Conservation (phyloP, 2,888 invertebrate species). For the Erebia aethiops region DNA sequence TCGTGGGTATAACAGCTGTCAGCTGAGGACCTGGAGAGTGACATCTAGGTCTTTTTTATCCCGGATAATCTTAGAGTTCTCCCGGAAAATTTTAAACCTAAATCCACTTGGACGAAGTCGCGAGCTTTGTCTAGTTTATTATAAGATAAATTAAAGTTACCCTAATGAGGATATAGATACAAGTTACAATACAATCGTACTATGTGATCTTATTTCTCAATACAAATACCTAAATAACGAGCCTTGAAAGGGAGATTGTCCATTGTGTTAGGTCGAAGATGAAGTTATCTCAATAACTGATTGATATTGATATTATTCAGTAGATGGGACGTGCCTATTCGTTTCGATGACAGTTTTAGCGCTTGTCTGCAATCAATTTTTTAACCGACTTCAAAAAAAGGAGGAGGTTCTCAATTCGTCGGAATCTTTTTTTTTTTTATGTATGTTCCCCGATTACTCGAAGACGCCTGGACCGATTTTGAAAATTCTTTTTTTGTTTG, state of each 20-base stretch:
- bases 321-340: neutral
- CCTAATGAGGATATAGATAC: constrained; percentile 10
- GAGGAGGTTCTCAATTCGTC: too few species aligned
- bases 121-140: neutral
- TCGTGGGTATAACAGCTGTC: too few species aligned
- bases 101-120: too few species aligned
- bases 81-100: too few species aligned
- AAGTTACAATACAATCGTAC: constrained; percentile 5
- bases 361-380: neutral
- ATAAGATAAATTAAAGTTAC: constrained; percentile 3
- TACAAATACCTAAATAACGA: constrained; percentile 18
- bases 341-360: constrained; percentile 1
- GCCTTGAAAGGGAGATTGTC: neutral
- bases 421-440: too few species aligned
- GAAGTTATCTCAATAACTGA: neutral
- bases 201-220: constrained; percentile 8
- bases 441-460: too few species aligned
- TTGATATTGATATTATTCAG: neutral
- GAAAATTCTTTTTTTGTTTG: too few species aligned
- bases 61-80: too few species aligned
- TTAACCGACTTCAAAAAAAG: too few species aligned
- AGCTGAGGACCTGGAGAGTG: too few species aligned
- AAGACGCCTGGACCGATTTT: too few species aligned
- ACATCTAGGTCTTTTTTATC: too few species aligned
- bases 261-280: constrained; percentile 1